Evolutionary conservation across 2,888 invertebrate genomes (phyloP), one percentile per base, ranked within the genome.

Genomic region (Amaurobius ferox): DNA sequence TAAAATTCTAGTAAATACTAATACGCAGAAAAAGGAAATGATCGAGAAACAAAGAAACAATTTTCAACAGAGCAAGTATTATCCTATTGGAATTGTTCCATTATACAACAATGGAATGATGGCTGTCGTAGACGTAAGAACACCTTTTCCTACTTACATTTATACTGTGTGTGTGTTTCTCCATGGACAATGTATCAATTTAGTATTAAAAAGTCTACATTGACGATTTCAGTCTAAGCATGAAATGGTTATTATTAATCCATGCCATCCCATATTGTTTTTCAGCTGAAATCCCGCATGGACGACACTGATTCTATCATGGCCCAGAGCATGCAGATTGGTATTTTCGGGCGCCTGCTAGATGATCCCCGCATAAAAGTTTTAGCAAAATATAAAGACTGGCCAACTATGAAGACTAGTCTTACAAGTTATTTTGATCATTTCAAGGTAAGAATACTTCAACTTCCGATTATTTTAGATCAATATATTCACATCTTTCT

Each of bases 101-200:
- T 80, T 80, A n/a, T 80, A 35, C 39, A 74, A 61, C 19, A 67
- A 80, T 9, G 40, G 73, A 61, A 48, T 48, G 29, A 68, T 80
- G 68, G 30, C 73, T 13, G 67, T 68, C 0, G 67, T 40, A 3
- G 80, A 80, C 26, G 80, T 80, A 39, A 67, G 64, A 35, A 35
- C n/a, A 9, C 9, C 9, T 35, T 7, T 35, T 9, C 5, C 5
- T 35, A 35, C 9, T 35, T 9, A 35, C 6, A 35, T 35, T 35
- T 35, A 35, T 35, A 35, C 9, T 35, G 5, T 35, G 35, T 7
- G 35, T 7, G 9, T 7, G 6, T 7, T 35, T 7, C 9, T 35
- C 35, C 35, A 35, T 7, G 9, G 9, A 35, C 35, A 5, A 35
- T 35, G n/a, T n/a, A 35, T 35, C 9, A 35, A 35, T 35, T 9